Base-by-base conservation (phyloP, 2,113 vertebrate species). In the Takifugu bimaculatus region DNA sequence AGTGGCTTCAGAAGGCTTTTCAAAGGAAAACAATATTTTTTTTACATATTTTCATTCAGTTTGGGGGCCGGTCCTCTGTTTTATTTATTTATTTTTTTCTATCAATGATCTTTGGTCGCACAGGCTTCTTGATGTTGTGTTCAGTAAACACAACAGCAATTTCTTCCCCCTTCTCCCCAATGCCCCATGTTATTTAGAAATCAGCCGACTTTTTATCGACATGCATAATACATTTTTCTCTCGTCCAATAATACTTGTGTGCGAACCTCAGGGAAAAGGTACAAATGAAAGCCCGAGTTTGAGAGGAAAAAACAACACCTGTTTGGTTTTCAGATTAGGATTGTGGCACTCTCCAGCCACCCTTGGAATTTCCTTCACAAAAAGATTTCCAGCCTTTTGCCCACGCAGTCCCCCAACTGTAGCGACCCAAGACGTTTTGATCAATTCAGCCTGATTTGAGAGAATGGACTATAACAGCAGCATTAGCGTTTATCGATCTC, bases 361-460 rank as follows among this genome's bases (percentile, higher is more conserved):
- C 39, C 44, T 57, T 10, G 4, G 12, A 60, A 13, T 62, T 63
- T 54, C 39, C 54, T 55, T 52, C 45, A 73, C 14, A 14, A 14
- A 48, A 11, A 32, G 29, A 32, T 32, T 32, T 25, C 42, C 4
- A 74, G 48, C 59, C 72, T 49, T 55, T 49, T 26, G 20, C 27
- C 56, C 58, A 42, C 54, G 11, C 62, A 71, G 54, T 54, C 66
- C 57, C 48, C 52, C 26, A 43, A 63, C 57, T 79, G 70, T 71
- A 72, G 51, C 62, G 62, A 69, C 65, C 55, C 49, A 51, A 65
- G 77, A 50, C 57, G 63, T 13, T 63, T 39, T 83, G 79, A 89
- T 91, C 89, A 88, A 91, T 90, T 73, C 50, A 43, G 60, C 54
- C 70, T 88, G 85, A 90, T 88, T 88, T 82, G 72, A 72, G 63